Evolutionary conservation across 2,888 invertebrate species (phyloP).

Genomic region (Stomorhina lunata): DNA sequence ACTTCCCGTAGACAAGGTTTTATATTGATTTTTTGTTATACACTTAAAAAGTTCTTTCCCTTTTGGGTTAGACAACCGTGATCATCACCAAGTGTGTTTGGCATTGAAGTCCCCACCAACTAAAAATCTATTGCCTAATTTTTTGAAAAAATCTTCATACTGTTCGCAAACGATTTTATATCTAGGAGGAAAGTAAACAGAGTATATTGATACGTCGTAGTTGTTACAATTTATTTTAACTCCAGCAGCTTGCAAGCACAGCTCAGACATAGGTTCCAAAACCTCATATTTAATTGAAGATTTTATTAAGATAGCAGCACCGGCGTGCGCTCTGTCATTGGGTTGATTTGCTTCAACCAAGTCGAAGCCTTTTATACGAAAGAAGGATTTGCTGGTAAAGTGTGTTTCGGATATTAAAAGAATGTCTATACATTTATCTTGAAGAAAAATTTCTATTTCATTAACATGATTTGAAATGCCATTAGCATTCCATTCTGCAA

Average conservation of each 20-base stretch:
- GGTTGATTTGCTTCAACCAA: conserved; percentile 6
- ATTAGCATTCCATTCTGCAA: conserved; percentile 53
- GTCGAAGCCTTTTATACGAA: conserved; percentile 1
- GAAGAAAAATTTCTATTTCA: conserved; percentile 6
- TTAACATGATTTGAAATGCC: conserved; percentile 28
- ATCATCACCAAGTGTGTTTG: background rate
- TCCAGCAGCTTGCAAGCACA: background rate
- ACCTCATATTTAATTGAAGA: conserved; percentile 8
- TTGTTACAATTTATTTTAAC: background rate
- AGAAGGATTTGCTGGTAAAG: conserved; percentile 8
- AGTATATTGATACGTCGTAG: too few species aligned
- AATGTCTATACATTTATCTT: too few species aligned
- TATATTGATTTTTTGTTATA: too few species aligned
- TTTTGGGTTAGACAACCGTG: too few species aligned
- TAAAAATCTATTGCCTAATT: too few species aligned
- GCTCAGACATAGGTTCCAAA: background rate
- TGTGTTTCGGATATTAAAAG: conserved; percentile 27
- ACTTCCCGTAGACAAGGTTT: too few species aligned
- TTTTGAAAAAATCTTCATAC: too few species aligned
- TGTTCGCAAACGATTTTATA: too few species aligned
- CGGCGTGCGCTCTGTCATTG: conserved; percentile 23
- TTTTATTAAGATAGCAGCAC: conserved; percentile 9
- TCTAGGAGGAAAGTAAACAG: too few species aligned
- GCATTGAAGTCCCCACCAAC: too few species aligned
- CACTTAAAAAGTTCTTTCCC: too few species aligned